Evolutionary conservation across 2,888 invertebrate genomes (phyloP).

Genomic region (Hypsopygia costalis): DNA sequence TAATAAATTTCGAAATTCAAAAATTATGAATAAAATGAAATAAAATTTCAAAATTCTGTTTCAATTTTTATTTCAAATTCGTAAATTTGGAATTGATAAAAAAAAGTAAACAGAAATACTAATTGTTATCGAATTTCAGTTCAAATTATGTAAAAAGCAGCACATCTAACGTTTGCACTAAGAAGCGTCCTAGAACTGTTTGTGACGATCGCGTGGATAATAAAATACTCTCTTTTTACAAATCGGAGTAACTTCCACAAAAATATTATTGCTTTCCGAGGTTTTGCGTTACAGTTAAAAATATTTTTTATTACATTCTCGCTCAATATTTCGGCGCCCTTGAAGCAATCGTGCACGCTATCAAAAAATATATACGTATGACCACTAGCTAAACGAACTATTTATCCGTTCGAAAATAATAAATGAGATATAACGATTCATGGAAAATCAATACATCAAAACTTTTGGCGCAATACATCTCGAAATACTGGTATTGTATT

Average conservation of each 20-base stretch:
- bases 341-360: slow-evolving; percentile 74
- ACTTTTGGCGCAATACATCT: slow-evolving; percentile 77
- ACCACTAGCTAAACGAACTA: slow-evolving; percentile 78
- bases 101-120: too few relatives aligned
- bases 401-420: slow-evolving; percentile 48
- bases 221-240: slow-evolving; percentile 68
- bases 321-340: slow-evolving; percentile 46
- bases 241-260: slow-evolving; percentile 62
- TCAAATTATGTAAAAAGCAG: slow-evolving; percentile 30
- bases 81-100: too few relatives aligned
- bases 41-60: too few relatives aligned
- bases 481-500: slow-evolving; percentile 75
- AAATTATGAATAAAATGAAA: too few relatives aligned
- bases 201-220: slow-evolving; percentile 67
- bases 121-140: too few relatives aligned
- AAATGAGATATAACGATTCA: slow-evolving; percentile 60
- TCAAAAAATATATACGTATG: slow-evolving; percentile 76
- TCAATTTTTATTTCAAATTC: too few relatives aligned
- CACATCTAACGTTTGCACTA: slow-evolving; percentile 56
- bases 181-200: slow-evolving; percentile 56
- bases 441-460: slow-evolving; percentile 79
- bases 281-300: slow-evolving; percentile 66
- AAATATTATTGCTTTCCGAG: slow-evolving; percentile 77
- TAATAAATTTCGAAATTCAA: too few relatives aligned
- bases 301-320: slow-evolving; percentile 43